phyloP scores from a whole-genome alignment of 2,797 vertebrate genomes.

The Tenualosa ilisha region DNA sequence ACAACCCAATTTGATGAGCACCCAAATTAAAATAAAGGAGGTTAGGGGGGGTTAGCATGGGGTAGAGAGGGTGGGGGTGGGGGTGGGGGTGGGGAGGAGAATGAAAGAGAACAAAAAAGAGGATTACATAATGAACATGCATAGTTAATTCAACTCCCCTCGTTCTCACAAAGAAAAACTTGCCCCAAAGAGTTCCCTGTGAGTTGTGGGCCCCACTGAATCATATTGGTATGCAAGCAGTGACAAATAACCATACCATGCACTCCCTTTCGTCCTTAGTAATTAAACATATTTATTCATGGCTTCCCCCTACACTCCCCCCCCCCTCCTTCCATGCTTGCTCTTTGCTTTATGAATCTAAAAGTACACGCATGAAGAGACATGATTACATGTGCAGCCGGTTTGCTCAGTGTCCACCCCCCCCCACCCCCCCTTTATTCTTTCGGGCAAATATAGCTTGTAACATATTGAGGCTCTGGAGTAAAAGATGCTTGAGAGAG shows the following conservation, averaged over 20 bases:
- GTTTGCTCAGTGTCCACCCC: not conserved
- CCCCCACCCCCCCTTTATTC: not conserved
- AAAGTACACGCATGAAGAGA: not conserved
- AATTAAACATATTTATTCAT: constrained; percentile 29
- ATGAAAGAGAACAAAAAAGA: not conserved
- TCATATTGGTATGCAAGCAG: not conserved
- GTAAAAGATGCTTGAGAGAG: constrained; percentile 8
- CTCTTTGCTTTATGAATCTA: not conserved
- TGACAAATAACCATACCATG: constrained; percentile 20
- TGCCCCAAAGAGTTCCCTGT: constrained; percentile 7
- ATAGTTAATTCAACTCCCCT: not conserved
- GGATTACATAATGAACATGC: constrained; percentile 8
- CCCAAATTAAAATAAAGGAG: not conserved
- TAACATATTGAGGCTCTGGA: not conserved
- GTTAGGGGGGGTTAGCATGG: not conserved
- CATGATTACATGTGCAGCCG: constrained; percentile 14
- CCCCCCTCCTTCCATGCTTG: not conserved
- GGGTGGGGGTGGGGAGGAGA: not conserved
- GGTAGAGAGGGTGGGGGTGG: not conserved
- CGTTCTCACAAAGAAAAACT: not conserved
- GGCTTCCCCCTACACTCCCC: not conserved
- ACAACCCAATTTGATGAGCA: not conserved
- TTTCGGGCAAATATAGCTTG: not conserved
- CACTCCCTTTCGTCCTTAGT: not conserved
- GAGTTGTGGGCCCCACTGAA: not conserved